Percentiles rank a stretch among this genome's conserved stretches.
These are phyloP conservation scores for Ormyrus thymus DNA, from an alignment of 2,888 invertebrate species.

Conservation along the genomic window DNA sequence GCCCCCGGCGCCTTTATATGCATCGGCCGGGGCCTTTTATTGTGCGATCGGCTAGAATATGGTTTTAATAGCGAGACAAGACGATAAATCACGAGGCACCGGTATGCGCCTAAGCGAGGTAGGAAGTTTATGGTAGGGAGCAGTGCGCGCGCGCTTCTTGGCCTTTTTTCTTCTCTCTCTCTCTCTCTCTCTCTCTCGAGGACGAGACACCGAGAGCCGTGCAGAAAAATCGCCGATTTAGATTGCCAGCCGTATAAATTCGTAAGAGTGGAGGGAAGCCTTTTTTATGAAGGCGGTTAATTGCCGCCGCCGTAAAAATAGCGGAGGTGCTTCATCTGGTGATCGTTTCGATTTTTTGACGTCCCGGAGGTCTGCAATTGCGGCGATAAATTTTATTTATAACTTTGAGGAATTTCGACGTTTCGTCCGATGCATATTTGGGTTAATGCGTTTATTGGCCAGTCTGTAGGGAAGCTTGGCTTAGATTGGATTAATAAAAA, in stretches of 20 bases:
- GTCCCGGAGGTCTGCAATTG: no score
- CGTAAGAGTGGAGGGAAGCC: neutral
- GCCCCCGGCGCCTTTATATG: conserved; percentile 32
- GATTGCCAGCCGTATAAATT: conserved; percentile 23
- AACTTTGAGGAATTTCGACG: no score
- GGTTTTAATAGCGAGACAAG: conserved; percentile 51
- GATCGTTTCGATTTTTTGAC: no score
- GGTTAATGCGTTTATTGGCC: no score
- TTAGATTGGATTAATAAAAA: no score
- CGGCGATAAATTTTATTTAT: no score
- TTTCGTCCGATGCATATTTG: no score
- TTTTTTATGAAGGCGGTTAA: neutral
- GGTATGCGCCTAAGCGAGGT: conserved; percentile 16
- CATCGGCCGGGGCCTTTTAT: conserved; percentile 38
- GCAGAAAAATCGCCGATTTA: conserved; percentile 31
- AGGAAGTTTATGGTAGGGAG: conserved; percentile 16
- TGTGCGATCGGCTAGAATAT: conserved; percentile 40
- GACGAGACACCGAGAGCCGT: neutral
- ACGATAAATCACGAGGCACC: conserved; percentile 42
- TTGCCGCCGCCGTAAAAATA: conserved; percentile 1
- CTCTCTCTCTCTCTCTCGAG: neutral
- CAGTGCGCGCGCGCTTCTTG: no score
- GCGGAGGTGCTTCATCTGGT: neutral
- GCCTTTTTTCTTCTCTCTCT: no score
- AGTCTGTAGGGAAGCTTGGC: no score